phyloP scores from a whole-genome alignment of 2,888 invertebrate species.

The Hypselothyrea guttata region DNA sequence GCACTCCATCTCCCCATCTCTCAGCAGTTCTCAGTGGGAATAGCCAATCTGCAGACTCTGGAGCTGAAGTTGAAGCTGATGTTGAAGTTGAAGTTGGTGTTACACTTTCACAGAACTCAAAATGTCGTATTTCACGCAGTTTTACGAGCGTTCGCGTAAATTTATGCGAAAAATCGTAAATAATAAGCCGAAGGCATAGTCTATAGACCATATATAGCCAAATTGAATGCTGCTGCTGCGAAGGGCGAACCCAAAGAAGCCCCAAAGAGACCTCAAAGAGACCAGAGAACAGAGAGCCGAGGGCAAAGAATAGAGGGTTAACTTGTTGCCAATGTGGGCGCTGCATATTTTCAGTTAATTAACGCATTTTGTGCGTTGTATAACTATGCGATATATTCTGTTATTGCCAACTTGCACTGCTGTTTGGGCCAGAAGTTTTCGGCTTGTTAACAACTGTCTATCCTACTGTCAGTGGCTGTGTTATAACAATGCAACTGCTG shows the following conservation, averaged over 20 bases:
- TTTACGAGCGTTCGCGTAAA: conserved; percentile 76
- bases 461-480: conserved; percentile 19
- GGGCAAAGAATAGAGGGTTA: too few relatives aligned
- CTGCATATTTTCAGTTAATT: conserved; percentile 73
- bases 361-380: conserved; percentile 75
- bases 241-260: too few relatives aligned
- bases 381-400: conserved; percentile 46
- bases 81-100: too few relatives aligned
- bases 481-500: conserved; percentile 63
- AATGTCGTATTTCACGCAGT: conserved; percentile 74
- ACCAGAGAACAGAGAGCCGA: too few relatives aligned
- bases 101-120: conserved; percentile 78
- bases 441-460: conserved; percentile 49
- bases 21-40: not conserved
- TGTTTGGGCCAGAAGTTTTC: conserved; percentile 21
- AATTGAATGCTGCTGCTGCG: conserved; percentile 38
- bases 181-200: conserved; percentile 63
- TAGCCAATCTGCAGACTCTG: conserved; percentile 5
- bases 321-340: conserved; percentile 66
- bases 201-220: conserved; percentile 27
- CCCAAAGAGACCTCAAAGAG: too few relatives aligned
- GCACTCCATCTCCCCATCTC: too few relatives aligned
- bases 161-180: conserved; percentile 76
- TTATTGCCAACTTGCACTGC: conserved; percentile 9
- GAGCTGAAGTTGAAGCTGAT: conserved; percentile 5